Conservation (phyloP, 2,888 invertebrate species). For the Polydesmus complanatus region DNA sequence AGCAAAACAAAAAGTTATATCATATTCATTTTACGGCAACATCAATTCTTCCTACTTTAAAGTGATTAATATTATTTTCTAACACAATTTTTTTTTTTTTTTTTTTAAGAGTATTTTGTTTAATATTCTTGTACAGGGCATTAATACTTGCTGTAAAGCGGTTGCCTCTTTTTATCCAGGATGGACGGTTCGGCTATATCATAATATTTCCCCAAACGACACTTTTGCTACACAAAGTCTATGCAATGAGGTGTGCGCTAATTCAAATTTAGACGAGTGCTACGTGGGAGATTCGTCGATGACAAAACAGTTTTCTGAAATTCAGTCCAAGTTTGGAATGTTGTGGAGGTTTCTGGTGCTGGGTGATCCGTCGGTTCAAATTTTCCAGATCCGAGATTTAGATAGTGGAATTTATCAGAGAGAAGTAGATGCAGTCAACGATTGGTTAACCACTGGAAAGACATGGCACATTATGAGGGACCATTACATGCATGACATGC, state of each 20-base stretch:
- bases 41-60: neutral
- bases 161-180: too few relatives aligned
- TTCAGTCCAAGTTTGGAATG: constrained; percentile 9
- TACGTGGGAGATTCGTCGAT: constrained; percentile 5
- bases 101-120: too few relatives aligned
- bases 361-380: constrained; percentile 15
- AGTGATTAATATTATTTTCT: neutral
- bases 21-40: neutral
- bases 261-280: constrained; percentile 9
- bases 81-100: too few relatives aligned
- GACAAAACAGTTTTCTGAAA: neutral
- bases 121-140: too few relatives aligned
- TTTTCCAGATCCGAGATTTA: constrained; percentile 12
- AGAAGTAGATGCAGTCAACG: constrained; percentile 17
- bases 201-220: constrained; percentile 7
- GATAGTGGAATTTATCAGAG: constrained; percentile 15
- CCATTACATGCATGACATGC: constrained; percentile 5
- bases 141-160: too few relatives aligned
- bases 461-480: constrained; percentile 18
- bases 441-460: constrained; percentile 12
- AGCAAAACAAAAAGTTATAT: neutral
- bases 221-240: neutral
- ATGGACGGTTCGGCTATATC: constrained; percentile 16
- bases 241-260: constrained; percentile 2
- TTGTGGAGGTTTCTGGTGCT: constrained; percentile 14